Evolutionary conservation across 2,888 invertebrate species (phyloP).

Genomic region (Phaonia tiefii): DNA sequence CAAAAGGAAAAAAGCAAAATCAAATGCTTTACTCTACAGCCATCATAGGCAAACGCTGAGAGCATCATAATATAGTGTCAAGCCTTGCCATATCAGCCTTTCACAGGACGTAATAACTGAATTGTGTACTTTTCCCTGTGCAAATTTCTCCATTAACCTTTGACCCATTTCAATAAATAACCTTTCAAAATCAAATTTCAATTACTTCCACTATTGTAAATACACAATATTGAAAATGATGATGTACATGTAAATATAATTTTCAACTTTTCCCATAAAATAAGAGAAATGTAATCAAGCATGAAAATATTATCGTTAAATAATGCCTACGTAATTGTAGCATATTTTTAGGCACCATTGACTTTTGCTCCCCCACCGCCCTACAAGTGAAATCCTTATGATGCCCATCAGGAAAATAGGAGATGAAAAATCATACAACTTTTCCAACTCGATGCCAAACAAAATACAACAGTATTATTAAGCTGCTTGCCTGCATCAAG

Average conservation of each 20-base stretch:
- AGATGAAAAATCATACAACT: background rate
- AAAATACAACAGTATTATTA: constrained; percentile 1
- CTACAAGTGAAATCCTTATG: background rate
- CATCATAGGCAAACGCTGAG: no score
- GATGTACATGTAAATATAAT: constrained; percentile 21
- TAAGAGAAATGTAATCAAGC: constrained; percentile 35
- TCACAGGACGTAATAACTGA: no score
- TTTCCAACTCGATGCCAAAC: no score
- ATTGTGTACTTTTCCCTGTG: no score
- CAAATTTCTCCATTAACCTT: no score
- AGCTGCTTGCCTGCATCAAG: background rate
- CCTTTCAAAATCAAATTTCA: constrained; percentile 7
- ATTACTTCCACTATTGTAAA: background rate
- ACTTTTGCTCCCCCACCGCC: constrained; percentile 31
- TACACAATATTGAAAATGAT: background rate
- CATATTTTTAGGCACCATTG: constrained; percentile 59
- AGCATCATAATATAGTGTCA: no score
- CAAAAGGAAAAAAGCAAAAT: no score
- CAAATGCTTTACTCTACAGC: no score
- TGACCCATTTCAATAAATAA: no score
- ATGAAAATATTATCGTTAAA: constrained; percentile 35
- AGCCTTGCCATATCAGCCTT: no score
- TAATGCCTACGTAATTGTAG: constrained; percentile 36
- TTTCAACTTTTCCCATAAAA: background rate
- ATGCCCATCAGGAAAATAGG: background rate